These are phyloP conservation scores for Leptodirus hochenwartii DNA, from an alignment of 2,888 invertebrate genomes.

Conservation along the genomic window DNA sequence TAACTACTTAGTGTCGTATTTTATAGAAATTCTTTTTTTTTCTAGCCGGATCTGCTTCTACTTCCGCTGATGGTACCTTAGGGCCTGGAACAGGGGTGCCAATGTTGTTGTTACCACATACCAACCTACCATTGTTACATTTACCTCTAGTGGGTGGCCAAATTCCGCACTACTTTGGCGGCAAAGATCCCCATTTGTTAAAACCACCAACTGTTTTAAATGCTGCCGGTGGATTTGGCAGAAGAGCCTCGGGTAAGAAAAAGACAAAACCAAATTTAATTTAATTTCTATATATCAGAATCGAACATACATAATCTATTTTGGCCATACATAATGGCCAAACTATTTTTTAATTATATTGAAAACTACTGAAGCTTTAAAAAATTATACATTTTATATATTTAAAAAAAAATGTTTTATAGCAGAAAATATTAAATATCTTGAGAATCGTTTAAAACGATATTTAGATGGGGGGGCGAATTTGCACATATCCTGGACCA, in stretches of 20 bases:
- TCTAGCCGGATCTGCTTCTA: too few species aligned
- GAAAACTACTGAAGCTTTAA: background rate
- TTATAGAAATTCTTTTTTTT: too few species aligned
- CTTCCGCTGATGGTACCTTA: too few species aligned
- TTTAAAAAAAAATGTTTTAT: background rate
- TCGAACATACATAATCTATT: too few species aligned
- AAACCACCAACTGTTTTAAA: conserved; percentile 87
- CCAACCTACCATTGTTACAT: conserved; percentile 71
- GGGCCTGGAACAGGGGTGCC: too few species aligned
- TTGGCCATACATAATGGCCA: too few species aligned
- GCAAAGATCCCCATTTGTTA: conserved; percentile 83
- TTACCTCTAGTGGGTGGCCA: conserved; percentile 70
- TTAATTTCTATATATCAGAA: too few species aligned
- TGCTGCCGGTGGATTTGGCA: conserved; percentile 65
- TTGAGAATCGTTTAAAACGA: background rate
- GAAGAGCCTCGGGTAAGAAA: conserved; percentile 65
- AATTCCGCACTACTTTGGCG: conserved; percentile 68
- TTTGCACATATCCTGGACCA: conserved; percentile 47
- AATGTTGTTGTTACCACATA: conserved; percentile 52
- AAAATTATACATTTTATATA: background rate
- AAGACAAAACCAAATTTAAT: background rate
- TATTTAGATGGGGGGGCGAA: conserved; percentile 76
- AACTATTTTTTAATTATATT: conserved; percentile 3
- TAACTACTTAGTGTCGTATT: too few species aligned
- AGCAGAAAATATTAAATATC: conserved; percentile 2